Evolutionary conservation across 2,888 invertebrate genomes (phyloP).

Genomic region (Ennomos fuscantarius): DNA sequence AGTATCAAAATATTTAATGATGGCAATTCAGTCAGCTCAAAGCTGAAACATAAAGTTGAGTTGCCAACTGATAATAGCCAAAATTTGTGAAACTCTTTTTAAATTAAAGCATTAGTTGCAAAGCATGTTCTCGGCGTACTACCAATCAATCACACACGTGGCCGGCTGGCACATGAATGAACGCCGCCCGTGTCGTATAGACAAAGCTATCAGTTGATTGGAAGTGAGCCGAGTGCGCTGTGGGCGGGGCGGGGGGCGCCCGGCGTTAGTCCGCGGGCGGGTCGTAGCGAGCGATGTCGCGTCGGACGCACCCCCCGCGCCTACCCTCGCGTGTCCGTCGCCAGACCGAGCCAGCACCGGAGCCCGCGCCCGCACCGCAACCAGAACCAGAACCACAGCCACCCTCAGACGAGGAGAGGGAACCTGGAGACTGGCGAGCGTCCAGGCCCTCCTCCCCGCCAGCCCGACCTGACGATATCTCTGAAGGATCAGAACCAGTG

Average conservation of each 20-base stretch:
- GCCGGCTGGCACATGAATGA: slow-evolving; percentile 62
- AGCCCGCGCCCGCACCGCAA: slow-evolving; percentile 71
- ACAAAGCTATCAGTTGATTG: slow-evolving; percentile 69
- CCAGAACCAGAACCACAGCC: slow-evolving; percentile 69
- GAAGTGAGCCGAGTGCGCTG: slow-evolving; percentile 51
- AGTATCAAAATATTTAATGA: no score
- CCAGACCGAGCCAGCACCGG: slow-evolving; percentile 76
- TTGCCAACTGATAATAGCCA: neutral
- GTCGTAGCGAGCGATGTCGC: slow-evolving; percentile 73
- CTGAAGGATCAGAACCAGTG: slow-evolving; percentile 79
- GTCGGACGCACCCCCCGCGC: slow-evolving; percentile 75
- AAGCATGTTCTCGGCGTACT: slow-evolving; percentile 24
- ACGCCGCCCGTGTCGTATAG: slow-evolving; percentile 43
- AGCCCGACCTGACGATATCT: slow-evolving; percentile 74
- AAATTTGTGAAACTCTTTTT: neutral
- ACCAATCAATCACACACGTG: slow-evolving; percentile 63
- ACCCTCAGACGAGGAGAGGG: slow-evolving; percentile 81
- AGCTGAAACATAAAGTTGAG: neutral
- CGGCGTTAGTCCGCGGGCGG: slow-evolving; percentile 69
- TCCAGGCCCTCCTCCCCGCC: slow-evolving; percentile 75
- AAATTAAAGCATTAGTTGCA: slow-evolving; percentile 1
- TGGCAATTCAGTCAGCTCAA: no score
- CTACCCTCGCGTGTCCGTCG: slow-evolving; percentile 71
- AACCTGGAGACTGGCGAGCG: slow-evolving; percentile 82
- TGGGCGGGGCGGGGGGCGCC: slow-evolving; percentile 51